Conservation (phyloP, 2,797 vertebrate genomes). For the Cirrhinus mrigala region DNA sequence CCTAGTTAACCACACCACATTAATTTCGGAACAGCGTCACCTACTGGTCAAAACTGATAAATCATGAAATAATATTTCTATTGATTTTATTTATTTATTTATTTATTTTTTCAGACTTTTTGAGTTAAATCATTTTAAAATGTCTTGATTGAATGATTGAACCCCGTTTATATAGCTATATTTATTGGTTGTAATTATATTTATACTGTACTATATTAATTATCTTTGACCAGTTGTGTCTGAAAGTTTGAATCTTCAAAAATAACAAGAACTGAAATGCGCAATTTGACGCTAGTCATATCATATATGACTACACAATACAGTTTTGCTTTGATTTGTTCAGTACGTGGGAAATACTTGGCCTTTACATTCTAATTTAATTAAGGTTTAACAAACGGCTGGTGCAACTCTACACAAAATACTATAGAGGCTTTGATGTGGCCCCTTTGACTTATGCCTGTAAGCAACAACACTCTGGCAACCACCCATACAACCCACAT, state of each 20-base stretch:
- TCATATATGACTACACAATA: neutral
- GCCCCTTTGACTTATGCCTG: slow-evolving; percentile 5
- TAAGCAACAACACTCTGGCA: slow-evolving; percentile 14
- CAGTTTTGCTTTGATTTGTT: neutral
- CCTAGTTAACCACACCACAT: no score
- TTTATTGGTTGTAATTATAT: no score
- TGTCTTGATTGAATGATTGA: no score
- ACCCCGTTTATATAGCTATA: no score
- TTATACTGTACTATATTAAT: no score
- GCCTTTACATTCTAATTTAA: neutral
- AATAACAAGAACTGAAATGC: neutral
- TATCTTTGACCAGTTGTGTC: no score
- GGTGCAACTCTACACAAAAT: neutral
- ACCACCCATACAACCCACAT: slow-evolving; percentile 12
- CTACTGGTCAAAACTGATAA: no score
- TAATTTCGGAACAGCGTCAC: no score
- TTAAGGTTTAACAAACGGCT: neutral
- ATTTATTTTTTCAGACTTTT: no score
- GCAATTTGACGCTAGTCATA: neutral
- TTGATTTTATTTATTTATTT: no score
- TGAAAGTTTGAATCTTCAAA: neutral
- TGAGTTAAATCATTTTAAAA: no score
- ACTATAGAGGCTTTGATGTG: neutral
- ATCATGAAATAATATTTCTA: no score
- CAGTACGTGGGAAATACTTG: neutral